Percentiles rank a stretch among this genome's conserved stretches.
These are phyloP conservation scores for Arrhopalites spinosus DNA, from an alignment of 2,888 invertebrate species.

Conservation along the genomic window DNA sequence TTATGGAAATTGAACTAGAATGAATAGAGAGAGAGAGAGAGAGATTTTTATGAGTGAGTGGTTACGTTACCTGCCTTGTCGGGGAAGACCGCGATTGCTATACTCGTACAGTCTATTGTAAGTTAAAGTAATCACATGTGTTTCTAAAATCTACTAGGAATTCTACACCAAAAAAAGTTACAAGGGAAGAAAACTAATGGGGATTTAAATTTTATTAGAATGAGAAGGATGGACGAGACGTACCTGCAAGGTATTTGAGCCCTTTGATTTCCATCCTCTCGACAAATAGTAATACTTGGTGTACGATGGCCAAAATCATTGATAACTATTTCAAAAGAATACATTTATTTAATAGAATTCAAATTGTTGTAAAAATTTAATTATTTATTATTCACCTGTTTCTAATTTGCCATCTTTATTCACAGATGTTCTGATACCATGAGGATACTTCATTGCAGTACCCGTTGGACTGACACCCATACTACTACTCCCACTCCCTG, in stretches of 20 bases:
- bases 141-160: too few species aligned
- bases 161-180: too few species aligned
- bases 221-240: conserved; percentile 58
- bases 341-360: too few species aligned
- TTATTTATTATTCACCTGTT: too few species aligned
- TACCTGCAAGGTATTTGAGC: conserved; percentile 57
- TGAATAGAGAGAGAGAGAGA: too few species aligned
- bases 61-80: conserved; percentile 64
- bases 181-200: too few species aligned
- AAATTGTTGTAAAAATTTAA: too few species aligned
- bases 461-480: not conserved
- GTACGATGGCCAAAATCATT: conserved; percentile 44
- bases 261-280: conserved; percentile 17
- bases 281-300: conserved; percentile 54
- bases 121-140: not conserved
- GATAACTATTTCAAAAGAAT: too few species aligned
- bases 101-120: conserved; percentile 48
- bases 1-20: too few species aligned
- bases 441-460: conserved; percentile 28
- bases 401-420: conserved; percentile 62
- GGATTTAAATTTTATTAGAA: not conserved
- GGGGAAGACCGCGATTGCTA: conserved; percentile 52
- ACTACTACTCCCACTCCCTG: not conserved
- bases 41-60: too few species aligned
- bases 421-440: conserved; percentile 58